Evolutionary conservation across 1,140 invertebrate species (phyloP).

Genomic region (Rhagoletis zephyria): DNA sequence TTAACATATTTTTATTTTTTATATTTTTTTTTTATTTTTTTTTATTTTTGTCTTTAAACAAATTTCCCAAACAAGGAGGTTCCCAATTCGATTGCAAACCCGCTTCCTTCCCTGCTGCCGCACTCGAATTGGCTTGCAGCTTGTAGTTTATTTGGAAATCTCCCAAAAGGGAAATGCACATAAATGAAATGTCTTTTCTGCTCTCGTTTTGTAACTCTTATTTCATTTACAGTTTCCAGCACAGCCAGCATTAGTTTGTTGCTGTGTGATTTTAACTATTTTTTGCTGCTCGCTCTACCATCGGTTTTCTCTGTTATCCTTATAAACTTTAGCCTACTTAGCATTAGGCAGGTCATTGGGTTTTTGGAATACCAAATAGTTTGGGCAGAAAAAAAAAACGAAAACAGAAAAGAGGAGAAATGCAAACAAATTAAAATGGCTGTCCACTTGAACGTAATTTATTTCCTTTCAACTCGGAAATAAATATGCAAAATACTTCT

Average conservation of each 20-base stretch:
- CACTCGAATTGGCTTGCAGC: slow-evolving; percentile 23
- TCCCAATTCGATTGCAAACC: not conserved
- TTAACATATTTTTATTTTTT: not conserved
- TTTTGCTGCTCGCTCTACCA: not conserved
- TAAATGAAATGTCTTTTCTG: not conserved
- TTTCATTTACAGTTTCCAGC: not conserved
- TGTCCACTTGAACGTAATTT: too few relatives aligned
- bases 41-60: not conserved
- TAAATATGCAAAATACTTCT: too few relatives aligned
- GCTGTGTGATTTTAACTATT: not conserved
- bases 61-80: not conserved
- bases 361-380: not conserved
- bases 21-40: not conserved
- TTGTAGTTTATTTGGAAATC: slow-evolving; percentile 4
- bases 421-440: too few relatives aligned
- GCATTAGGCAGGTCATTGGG: not conserved
- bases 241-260: not conserved
- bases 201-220: not conserved
- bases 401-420: too few relatives aligned
- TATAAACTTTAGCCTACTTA: not conserved
- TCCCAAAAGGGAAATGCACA: not conserved
- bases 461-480: too few relatives aligned
- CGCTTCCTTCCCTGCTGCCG: not conserved
- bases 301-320: not conserved
- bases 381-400: too few relatives aligned